These are phyloP conservation scores for Trogon melanurus DNA, from an alignment of 2,113 vertebrate species.

Conservation along the genomic window DNA sequence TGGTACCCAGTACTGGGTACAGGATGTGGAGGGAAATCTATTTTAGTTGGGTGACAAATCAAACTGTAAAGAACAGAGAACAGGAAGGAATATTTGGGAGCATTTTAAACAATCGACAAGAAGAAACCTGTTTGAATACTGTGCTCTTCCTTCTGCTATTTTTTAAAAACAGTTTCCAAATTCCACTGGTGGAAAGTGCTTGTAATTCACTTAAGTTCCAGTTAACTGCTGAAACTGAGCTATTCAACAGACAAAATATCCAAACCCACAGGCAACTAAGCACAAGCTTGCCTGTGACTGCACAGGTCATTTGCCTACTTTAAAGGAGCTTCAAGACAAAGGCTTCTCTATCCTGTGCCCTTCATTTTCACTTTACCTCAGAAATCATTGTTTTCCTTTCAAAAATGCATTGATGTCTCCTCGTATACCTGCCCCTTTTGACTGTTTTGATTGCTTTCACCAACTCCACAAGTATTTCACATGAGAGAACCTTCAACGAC, in stretches of 20 bases:
- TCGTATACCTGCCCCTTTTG: neutral
- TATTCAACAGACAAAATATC: neutral
- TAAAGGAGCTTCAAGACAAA: neutral
- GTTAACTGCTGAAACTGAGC: neutral
- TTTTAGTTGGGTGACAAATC: neutral
- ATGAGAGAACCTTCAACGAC: neutral
- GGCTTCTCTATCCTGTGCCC: neutral
- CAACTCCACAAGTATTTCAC: neutral
- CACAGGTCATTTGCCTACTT: neutral
- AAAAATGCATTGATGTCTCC: neutral
- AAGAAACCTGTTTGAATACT: neutral
- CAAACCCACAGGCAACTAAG: neutral
- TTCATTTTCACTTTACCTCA: neutral
- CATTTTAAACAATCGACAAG: neutral
- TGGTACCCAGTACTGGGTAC: neutral
- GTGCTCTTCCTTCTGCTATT: neutral
- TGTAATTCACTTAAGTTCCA: neutral
- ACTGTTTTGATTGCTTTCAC: neutral
- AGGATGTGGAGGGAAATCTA: neutral
- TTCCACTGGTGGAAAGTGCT: neutral
- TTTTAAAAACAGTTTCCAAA: neutral
- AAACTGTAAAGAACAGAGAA: neutral
- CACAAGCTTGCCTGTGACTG: neutral
- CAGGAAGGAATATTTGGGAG: neutral
- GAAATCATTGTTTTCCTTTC: neutral